Evolutionary conservation across 2,888 invertebrate genomes (phyloP).

Genomic region (Ceramica pisi): DNA sequence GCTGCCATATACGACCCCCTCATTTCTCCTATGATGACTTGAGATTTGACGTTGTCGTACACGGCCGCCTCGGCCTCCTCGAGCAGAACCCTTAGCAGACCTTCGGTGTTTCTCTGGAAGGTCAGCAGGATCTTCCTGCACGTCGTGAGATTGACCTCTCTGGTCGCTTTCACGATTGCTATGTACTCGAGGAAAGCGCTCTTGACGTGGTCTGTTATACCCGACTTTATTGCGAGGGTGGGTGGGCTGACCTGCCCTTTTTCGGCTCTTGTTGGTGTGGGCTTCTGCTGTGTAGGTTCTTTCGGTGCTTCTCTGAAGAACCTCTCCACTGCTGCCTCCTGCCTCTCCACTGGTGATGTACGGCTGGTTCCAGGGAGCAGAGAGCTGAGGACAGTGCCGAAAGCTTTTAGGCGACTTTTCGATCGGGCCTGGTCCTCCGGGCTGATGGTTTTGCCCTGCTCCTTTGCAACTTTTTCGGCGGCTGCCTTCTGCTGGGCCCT

Average conservation of each 20-base stretch:
- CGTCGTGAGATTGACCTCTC: background rate
- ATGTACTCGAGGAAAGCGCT: background rate
- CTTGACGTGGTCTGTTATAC: background rate
- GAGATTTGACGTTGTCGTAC: background rate
- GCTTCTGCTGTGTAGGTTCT: no score
- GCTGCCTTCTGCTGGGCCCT: background rate
- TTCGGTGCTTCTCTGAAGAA: no score
- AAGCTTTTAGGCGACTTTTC: background rate
- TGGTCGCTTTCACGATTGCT: background rate
- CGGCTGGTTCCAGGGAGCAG: no score
- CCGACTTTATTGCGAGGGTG: background rate
- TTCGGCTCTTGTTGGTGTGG: background rate
- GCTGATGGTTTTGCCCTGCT: background rate
- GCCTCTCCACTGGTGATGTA: no score
- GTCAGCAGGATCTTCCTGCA: background rate
- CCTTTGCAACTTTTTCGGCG: background rate
- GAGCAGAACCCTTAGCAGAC: background rate
- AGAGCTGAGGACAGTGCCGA: background rate
- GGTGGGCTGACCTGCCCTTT: background rate
- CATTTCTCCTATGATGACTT: background rate
- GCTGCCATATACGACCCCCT: background rate
- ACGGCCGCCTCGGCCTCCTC: background rate
- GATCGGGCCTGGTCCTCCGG: background rate
- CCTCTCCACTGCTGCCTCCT: no score
- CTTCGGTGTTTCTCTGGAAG: background rate